phyloP scores from a whole-genome alignment of 2,888 invertebrate genomes.

The Fragum sueziense region DNA sequence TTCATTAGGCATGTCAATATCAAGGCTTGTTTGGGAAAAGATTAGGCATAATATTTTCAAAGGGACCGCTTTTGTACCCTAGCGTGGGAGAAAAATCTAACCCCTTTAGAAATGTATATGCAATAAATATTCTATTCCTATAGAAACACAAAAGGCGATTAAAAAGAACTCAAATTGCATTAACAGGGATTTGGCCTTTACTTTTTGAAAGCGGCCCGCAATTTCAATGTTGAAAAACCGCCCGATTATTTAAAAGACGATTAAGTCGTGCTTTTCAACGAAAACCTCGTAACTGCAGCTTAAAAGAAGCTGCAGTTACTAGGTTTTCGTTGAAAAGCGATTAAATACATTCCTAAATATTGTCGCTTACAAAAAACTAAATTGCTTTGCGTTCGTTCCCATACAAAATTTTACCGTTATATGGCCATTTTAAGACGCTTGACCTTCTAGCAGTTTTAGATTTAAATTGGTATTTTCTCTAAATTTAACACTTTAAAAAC shows the following conservation, averaged over 20 bases:
- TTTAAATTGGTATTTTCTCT: too few relatives aligned
- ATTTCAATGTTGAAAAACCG: conserved; percentile 19
- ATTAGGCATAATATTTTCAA: neutral
- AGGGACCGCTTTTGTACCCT: neutral
- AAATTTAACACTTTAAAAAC: too few relatives aligned
- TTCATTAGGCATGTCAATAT: neutral
- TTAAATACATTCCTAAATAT: conserved; percentile 16
- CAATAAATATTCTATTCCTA: conserved; percentile 39
- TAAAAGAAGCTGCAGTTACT: too few relatives aligned
- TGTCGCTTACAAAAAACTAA: conserved; percentile 13
- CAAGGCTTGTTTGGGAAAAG: neutral
- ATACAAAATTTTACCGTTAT: neutral
- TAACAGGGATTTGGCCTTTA: conserved; percentile 16
- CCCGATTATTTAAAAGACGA: conserved; percentile 22
- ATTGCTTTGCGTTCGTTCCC: neutral
- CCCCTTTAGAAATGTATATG: conserved; percentile 25
- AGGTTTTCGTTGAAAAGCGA: conserved; percentile 22
- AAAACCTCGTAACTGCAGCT: too few relatives aligned
- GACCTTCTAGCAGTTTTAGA: too few relatives aligned
- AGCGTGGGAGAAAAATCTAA: conserved; percentile 27
- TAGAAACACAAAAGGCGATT: conserved; percentile 26
- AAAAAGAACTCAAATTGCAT: conserved; percentile 31
- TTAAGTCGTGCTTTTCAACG: too few relatives aligned
- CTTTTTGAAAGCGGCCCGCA: conserved; percentile 2
- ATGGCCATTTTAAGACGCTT: too few relatives aligned